Evolutionary conservation across 2,797 vertebrate species (phyloP).

Genomic region (Ciconia nigra): DNA sequence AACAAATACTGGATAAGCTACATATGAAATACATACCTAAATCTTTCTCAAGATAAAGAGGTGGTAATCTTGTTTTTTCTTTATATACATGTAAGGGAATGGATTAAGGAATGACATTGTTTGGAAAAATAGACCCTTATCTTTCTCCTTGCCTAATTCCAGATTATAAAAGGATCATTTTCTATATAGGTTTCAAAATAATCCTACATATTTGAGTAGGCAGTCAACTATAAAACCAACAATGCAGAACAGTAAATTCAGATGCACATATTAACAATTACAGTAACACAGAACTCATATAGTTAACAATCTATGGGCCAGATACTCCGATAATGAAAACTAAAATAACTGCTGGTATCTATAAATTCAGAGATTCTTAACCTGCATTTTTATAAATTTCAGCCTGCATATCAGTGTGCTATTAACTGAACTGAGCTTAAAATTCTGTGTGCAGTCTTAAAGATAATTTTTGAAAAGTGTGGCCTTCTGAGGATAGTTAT

Average conservation of each 20-base stretch:
- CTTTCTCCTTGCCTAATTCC: neutral
- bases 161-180: neutral
- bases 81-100: neutral
- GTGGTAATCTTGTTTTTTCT: neutral
- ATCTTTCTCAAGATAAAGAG: neutral
- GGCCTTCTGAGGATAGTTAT: constrained; percentile 34
- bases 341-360: neutral
- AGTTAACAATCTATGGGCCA: neutral
- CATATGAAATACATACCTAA: neutral
- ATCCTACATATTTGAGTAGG: neutral
- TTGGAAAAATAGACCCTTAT: neutral
- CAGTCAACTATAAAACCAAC: neutral
- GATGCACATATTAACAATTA: neutral
- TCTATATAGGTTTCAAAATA: neutral
- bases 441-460: constrained; percentile 26
- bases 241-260: neutral
- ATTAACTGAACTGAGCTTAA: constrained; percentile 17
- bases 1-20: neutral
- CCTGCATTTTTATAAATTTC: neutral
- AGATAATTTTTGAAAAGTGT: constrained; percentile 45
- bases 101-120: neutral
- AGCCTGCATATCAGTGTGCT: neutral
- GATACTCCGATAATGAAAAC: neutral
- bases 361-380: neutral
- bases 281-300: neutral